Conservation (phyloP, 2,797 vertebrate species). For the Botia kubotai region DNA sequence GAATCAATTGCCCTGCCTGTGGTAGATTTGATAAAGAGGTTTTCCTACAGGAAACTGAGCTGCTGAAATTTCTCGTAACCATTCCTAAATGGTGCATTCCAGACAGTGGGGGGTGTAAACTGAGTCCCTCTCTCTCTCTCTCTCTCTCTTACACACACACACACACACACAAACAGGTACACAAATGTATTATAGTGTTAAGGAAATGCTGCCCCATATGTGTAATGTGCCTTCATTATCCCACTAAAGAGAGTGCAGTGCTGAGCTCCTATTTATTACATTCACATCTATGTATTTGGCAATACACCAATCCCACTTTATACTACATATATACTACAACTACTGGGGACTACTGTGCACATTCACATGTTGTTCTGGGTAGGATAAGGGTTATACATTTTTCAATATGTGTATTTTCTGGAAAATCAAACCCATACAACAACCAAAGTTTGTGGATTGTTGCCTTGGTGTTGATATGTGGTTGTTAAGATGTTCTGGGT, state of each 20-base stretch:
- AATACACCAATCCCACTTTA: too few relatives aligned
- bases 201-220: conserved; percentile 21
- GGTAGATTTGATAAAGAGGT: conserved; percentile 17
- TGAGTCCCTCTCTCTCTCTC: neutral
- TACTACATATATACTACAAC: too few relatives aligned
- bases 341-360: too few relatives aligned
- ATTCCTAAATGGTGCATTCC: conserved; percentile 30
- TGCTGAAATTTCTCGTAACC: conserved; percentile 31
- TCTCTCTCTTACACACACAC: too few relatives aligned
- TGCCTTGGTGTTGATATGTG: too few relatives aligned
- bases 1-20: neutral
- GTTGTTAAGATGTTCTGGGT: too few relatives aligned
- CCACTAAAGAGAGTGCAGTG: neutral
- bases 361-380: too few relatives aligned
- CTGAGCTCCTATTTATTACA: neutral
- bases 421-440: too few relatives aligned
- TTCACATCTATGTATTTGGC: too few relatives aligned
- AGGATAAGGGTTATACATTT: too few relatives aligned
- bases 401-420: too few relatives aligned
- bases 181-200: conserved; percentile 30
- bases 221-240: neutral
- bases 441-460: too few relatives aligned
- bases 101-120: conserved; percentile 23
- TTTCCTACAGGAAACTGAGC: conserved; percentile 35
- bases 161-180: neutral